Percentiles rank a stretch among this genome's conserved stretches.
phyloP scores from a whole-genome alignment of 2,113 vertebrate species.

The Ageneiosus marmoratus region DNA sequence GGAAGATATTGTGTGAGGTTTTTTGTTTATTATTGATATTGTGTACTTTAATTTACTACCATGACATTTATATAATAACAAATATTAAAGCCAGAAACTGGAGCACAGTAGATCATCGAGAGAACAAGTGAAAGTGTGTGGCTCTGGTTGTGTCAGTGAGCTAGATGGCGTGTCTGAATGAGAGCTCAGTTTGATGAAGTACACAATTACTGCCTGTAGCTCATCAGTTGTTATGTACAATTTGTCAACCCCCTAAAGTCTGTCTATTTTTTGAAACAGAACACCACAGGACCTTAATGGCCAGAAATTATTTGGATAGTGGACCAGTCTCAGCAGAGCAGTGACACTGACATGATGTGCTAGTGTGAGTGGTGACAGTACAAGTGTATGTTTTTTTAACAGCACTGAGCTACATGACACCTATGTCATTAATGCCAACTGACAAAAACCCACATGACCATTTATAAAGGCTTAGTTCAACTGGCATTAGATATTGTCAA shows the following conservation, averaged over 20 bases:
- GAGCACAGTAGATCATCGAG: conserved; percentile 10
- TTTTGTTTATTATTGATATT: background rate
- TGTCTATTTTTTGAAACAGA: background rate
- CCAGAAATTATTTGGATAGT: background rate
- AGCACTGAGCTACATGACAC: conserved; percentile 6
- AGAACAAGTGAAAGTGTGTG: conserved; percentile 33
- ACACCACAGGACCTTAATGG: background rate
- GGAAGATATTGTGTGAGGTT: background rate
- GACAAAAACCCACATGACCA: background rate
- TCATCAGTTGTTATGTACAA: conserved; percentile 1
- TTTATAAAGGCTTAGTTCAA: conserved; percentile 14
- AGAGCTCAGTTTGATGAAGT: conserved; percentile 14
- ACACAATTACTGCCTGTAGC: conserved; percentile 14
- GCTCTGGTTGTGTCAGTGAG: conserved; percentile 21
- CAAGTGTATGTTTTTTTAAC: background rate
- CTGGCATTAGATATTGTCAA: conserved; percentile 13
- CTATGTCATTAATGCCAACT: conserved; percentile 6
- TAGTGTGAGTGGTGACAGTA: background rate
- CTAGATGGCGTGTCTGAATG: background rate
- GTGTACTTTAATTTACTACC: conserved; percentile 1
- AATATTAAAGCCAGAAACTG: background rate
- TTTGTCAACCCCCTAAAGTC: background rate
- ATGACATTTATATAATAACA: background rate
- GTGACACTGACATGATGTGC: background rate
- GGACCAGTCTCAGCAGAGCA: background rate